A percentile compares a stretch with the other conserved stretches of the same genome.
Evolutionary conservation across 2,113 vertebrate genomes (phyloP).

Genomic region (Toxostoma redivivum): DNA sequence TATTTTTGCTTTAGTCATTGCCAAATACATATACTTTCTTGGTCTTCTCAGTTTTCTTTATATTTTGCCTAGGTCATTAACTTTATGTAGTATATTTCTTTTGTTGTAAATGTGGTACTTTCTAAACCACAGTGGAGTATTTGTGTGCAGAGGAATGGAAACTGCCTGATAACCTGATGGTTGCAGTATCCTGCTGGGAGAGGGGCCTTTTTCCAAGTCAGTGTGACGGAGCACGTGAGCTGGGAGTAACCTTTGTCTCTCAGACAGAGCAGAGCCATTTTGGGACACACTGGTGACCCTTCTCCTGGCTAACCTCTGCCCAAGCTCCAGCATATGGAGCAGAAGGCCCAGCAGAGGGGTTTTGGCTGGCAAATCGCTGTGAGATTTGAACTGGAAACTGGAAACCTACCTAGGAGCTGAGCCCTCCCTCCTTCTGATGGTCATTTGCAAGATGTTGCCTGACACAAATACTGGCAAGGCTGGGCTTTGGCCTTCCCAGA

Average conservation of each 20-base stretch:
- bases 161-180: not conserved
- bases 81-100: not conserved
- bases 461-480: accelerated
- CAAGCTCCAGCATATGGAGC: not conserved
- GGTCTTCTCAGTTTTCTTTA: not conserved
- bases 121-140: not conserved
- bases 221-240: accelerated
- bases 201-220: not conserved
- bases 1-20: not conserved
- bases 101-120: not conserved
- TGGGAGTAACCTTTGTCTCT: not conserved
- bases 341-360: not conserved
- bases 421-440: not conserved
- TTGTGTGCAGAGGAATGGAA: not conserved
- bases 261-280: not conserved
- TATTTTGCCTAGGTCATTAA: not conserved
- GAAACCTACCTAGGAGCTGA: not conserved
- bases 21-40: not conserved
- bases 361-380: not conserved
- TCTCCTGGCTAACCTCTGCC: not conserved
- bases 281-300: accelerated
- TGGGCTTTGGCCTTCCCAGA: not conserved
- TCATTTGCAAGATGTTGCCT: not conserved
- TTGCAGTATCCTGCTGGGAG: not conserved
- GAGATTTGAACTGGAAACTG: not conserved